Base-by-base conservation (phyloP, 2,888 invertebrate genomes). In the Coecobrya sp. region DNA sequence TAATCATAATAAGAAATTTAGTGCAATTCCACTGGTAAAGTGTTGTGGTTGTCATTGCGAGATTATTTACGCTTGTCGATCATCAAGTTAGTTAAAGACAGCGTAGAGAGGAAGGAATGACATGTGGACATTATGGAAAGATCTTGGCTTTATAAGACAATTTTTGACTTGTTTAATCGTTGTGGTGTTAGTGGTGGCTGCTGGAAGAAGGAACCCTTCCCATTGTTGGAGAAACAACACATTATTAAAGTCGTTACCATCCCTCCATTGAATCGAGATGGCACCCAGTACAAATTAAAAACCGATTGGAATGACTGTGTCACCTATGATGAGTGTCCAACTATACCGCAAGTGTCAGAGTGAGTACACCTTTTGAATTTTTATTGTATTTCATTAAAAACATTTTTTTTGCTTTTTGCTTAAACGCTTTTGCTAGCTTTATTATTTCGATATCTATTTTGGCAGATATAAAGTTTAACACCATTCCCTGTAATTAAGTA, bases 241-340 rank as follows among this genome's bases (percentile, higher is more conserved):
- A 94, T 95, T 55, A 95, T 95, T 45, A 95, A 95, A 93, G 95
- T 95, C 5, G 94, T 95, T n/a, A 95, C 94, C 86, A 94, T 95
- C 59, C 94, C 94, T 86, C 94, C 94, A 45, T 79, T 94, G 73
- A 94, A 93, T 42, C 93, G 94, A 16, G 95, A 95, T 86, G 92
- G 93, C 22, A 93, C 94, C 45, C 94, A 94, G 92, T 95, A 94
- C 94, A 95, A 94, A 93, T 81, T 94, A 55, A 93, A 93, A 62
- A 94, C 94, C 10, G 93, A 94, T 85, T 95, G 94, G 94, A 91
- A 94, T 84, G 94, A 95, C 89, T 94, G 94, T 13, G 91, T 94
- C 45, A 93, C 90, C 42, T 94, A 94, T 76, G 94, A 94, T 87
- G 86, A 88, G 19, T 93, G 92, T 82, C 81, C 92, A 16, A 93